Evolutionary conservation across 2,888 invertebrate species (phyloP).

Genomic region (Mythimna ferrago): DNA sequence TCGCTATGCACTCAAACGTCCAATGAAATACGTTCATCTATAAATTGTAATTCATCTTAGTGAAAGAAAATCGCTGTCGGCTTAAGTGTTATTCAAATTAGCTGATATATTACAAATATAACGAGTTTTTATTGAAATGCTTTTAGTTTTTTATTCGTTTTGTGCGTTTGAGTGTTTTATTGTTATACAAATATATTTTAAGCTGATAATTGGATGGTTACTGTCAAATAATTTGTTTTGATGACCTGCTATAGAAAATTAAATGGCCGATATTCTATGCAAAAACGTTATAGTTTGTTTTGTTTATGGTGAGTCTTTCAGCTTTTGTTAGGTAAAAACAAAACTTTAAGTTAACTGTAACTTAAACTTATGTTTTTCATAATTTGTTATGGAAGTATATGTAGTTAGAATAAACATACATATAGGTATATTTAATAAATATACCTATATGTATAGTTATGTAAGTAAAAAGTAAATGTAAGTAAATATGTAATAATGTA

Average conservation of each 20-base stretch:
- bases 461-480: no score
- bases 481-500: no score
- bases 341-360: no score
- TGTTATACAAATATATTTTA: slow-evolving; percentile 29
- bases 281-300: background rate
- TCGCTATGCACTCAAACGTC: slow-evolving; percentile 38
- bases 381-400: no score
- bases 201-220: slow-evolving; percentile 29
- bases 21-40: slow-evolving; percentile 41
- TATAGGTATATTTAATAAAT: no score
- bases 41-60: slow-evolving; percentile 42
- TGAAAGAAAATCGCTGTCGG: slow-evolving; percentile 35
- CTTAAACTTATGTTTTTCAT: no score
- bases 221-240: background rate
- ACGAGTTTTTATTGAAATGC: slow-evolving; percentile 42
- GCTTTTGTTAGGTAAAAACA: background rate
- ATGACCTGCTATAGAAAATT: background rate
- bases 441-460: no score
- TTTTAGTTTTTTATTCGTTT: slow-evolving; percentile 46
- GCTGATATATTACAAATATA: slow-evolving; percentile 17
- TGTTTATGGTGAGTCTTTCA: background rate
- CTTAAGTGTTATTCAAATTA: slow-evolving; percentile 44
- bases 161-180: slow-evolving; percentile 44
- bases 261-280: background rate
- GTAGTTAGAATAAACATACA: no score